Evolutionary conservation across 2,113 vertebrate genomes (phyloP).

Genomic region (Tenebrosternarchus preto): DNA sequence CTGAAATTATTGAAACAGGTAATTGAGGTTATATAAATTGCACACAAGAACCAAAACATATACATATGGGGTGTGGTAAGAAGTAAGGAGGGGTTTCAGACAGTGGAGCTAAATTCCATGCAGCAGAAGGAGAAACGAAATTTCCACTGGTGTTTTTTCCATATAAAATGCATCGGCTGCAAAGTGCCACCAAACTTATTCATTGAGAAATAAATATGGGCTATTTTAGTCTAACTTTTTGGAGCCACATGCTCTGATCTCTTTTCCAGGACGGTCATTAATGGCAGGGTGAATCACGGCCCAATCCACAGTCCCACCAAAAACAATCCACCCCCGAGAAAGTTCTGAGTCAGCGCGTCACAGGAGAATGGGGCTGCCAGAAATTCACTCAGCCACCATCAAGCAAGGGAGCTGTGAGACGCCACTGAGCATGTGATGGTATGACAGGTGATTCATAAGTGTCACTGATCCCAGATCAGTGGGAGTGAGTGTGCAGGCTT

Average conservation of each 20-base stretch:
- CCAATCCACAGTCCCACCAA: constrained; percentile 20
- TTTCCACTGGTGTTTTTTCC: background rate
- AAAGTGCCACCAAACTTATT: too few relatives aligned
- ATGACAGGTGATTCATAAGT: constrained; percentile 65
- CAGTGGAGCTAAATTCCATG: background rate
- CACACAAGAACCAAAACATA: background rate
- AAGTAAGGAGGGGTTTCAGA: background rate
- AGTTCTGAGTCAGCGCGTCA: background rate
- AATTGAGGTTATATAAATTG: constrained; percentile 8
- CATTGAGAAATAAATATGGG: too few relatives aligned
- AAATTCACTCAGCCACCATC: constrained; percentile 3
- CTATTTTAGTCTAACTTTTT: too few relatives aligned
- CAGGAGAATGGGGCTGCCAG: background rate
- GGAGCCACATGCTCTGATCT: too few relatives aligned
- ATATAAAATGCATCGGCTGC: too few relatives aligned
- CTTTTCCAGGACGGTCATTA: background rate
- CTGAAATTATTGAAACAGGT: background rate
- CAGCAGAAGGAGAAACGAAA: background rate
- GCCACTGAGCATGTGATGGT: constrained; percentile 53
- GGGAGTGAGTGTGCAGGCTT: constrained; percentile 28
- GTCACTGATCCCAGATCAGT: constrained; percentile 53
- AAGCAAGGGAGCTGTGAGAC: constrained; percentile 25
- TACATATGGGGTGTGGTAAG: background rate
- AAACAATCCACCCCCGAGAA: background rate
- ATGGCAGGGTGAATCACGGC: background rate